phyloP scores from a whole-genome alignment of 2,797 vertebrate genomes.

The Poeciliopsis infans region DNA sequence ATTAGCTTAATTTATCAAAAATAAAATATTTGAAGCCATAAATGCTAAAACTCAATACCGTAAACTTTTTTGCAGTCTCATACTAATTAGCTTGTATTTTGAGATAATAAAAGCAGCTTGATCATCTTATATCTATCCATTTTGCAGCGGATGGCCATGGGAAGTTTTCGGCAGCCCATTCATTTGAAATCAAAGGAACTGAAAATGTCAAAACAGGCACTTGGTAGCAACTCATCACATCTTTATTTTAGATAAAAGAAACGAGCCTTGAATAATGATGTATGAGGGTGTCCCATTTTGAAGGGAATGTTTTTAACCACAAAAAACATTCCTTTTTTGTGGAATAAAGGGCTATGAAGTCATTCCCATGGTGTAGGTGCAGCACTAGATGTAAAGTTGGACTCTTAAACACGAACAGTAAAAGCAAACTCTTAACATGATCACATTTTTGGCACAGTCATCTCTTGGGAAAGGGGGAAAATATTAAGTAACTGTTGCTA shows the following conservation, averaged over 20 bases:
- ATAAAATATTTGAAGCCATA: neutral
- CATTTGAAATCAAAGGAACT: neutral
- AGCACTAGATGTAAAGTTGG: neutral
- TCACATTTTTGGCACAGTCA: neutral
- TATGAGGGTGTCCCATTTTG: constrained; percentile 1
- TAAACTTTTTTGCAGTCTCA: neutral
- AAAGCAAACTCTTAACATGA: neutral
- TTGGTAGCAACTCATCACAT: neutral
- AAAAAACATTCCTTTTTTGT: neutral
- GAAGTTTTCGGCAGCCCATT: neutral
- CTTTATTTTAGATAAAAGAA: constrained; percentile 2
- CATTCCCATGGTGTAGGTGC: neutral
- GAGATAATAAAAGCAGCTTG: neutral
- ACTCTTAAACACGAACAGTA: neutral
- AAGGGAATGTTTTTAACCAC: constrained; percentile 3
- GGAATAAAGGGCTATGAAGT: neutral
- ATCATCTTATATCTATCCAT: neutral
- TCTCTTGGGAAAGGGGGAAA: neutral
- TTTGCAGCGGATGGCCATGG: constrained; percentile 1
- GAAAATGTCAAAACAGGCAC: constrained; percentile 1
- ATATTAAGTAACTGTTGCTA: neutral
- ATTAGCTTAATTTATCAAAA: neutral
- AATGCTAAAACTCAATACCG: neutral
- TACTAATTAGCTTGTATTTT: neutral
- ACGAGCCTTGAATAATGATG: neutral